Evolutionary conservation across 2,888 invertebrate species (phyloP).

Genomic region (Blastobasis lacticolella): DNA sequence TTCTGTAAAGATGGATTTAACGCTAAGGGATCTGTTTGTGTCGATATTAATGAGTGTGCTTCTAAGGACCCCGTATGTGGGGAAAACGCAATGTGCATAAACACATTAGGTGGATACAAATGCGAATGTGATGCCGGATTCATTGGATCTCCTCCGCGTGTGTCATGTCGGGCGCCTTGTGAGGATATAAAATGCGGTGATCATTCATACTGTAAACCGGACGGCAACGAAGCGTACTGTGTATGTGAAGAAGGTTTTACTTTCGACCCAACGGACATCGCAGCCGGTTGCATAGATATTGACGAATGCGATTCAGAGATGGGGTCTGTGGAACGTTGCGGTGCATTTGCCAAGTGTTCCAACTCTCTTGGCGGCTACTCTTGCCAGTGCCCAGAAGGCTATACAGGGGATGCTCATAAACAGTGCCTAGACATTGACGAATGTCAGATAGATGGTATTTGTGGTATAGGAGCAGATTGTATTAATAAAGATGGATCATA

Average conservation of each 20-base stretch:
- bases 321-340: constrained; percentile 88
- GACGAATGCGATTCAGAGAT: constrained; percentile 89
- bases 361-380: constrained; percentile 86
- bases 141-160: constrained; percentile 86
- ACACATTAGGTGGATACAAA: constrained; percentile 85
- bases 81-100: constrained; percentile 83
- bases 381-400: constrained; percentile 89
- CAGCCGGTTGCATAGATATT: constrained; percentile 93
- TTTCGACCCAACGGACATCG: constrained; percentile 90
- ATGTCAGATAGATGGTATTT: constrained; percentile 80
- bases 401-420: constrained; percentile 87
- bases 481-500: constrained; percentile 85
- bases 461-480: constrained; percentile 88
- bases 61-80: constrained; percentile 77
- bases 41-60: constrained; percentile 87
- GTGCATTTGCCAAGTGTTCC: constrained; percentile 85
- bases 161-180: constrained; percentile 91
- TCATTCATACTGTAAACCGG: constrained; percentile 91
- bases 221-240: constrained; percentile 91
- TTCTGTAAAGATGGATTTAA: constrained; percentile 92
- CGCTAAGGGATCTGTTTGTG: constrained; percentile 84
- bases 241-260: constrained; percentile 96
- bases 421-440: constrained; percentile 90
- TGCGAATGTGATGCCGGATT: constrained; percentile 89
- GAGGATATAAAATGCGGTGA: constrained; percentile 92